Base-by-base conservation (phyloP, 2,888 invertebrate species). In the Phalera bucephala region DNA sequence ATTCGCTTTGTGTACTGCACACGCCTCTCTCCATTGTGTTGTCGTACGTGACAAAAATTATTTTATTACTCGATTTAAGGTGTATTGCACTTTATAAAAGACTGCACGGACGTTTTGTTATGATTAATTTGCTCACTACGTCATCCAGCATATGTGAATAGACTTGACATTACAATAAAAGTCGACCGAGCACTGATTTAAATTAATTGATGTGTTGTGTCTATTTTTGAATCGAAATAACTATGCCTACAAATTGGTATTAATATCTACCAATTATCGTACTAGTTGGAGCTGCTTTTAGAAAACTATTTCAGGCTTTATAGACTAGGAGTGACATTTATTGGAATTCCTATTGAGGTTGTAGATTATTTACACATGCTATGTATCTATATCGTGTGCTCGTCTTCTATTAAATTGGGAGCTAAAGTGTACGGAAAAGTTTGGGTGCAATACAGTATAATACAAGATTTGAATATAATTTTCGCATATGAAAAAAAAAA, bases 1-100 rank as follows among this genome's bases (percentile, higher is more conserved):
- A 80, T 83, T 79, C 80, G 71, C 75, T 76, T 78, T 79, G 73
- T 79, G 74, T 60, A 52, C 61, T 64, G 63, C 63, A 67, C 59
- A 72, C 71, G 63, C 63, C 62, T 71, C 61, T 56, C 57, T 56
- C 72, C 61, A 75, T 81, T 84, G 78, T 78, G 62, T 59, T 62
- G 53, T 45, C 57, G 65, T 56, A 67, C 72, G 72, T 73, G 74
- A 76, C 71, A 72, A 75, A 71, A 3, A 3, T 73, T 64, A 65
- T 72, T 76, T 71, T 72, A 71, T 69, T 66, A 64, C 53, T 48
- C 36, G 45, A 28, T 50, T 53, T 63, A 53, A 45, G 51, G 47
- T 48, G 45, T 40, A 48, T 55, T 39, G 37, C 42, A 38, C 52
- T 54, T 48, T 49, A 57, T 53, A 31, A 48, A 55, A 47, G 40